These are phyloP conservation scores for Hippoglossus stenolepis DNA, from an alignment of 2,113 vertebrate genomes.

Conservation along the genomic window DNA sequence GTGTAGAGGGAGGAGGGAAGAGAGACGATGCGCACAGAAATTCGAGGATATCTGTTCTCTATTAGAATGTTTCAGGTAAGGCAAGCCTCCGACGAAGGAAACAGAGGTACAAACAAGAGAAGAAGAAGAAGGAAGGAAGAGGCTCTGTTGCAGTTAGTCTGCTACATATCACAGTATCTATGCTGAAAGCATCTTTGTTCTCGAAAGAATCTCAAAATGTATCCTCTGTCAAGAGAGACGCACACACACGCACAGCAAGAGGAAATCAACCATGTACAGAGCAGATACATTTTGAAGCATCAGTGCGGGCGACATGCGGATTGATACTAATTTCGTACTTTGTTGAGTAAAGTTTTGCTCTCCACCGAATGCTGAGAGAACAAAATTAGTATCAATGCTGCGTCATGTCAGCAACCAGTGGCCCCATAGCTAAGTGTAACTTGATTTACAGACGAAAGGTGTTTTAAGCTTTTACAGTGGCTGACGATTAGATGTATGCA, in stretches of 20 bases:
- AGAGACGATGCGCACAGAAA: slow-evolving; percentile 88
- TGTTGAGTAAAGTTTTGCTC: slow-evolving; percentile 79
- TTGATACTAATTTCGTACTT: slow-evolving; percentile 91
- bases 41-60: slow-evolving; percentile 99
- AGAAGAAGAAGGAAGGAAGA: slow-evolving; percentile 70
- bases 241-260: slow-evolving; percentile 77
- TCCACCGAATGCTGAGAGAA: slow-evolving; percentile 82
- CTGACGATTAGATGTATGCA: slow-evolving; percentile 23
- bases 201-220: slow-evolving; percentile 91
- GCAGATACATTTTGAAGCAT: slow-evolving; percentile 98
- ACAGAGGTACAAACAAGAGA: slow-evolving; percentile 84
- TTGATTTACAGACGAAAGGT: slow-evolving; percentile 42
- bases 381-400: slow-evolving; percentile 90
- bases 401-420: slow-evolving; percentile 87
- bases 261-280: slow-evolving; percentile 77
- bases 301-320: slow-evolving; percentile 88
- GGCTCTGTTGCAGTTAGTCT: slow-evolving; percentile 86
- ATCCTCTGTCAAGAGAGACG: slow-evolving; percentile 83
- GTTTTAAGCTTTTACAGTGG: slow-evolving; percentile 14
- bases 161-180: slow-evolving; percentile 88
- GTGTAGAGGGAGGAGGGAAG: slow-evolving; percentile 57
- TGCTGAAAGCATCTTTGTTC: slow-evolving; percentile 89
- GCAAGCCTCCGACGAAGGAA: slow-evolving; percentile 86
- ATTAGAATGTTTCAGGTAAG: slow-evolving; percentile 94
- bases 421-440: slow-evolving; percentile 90